These are phyloP conservation scores for Apamea anceps DNA, from an alignment of 2,888 invertebrate genomes.

Conservation along the genomic window DNA sequence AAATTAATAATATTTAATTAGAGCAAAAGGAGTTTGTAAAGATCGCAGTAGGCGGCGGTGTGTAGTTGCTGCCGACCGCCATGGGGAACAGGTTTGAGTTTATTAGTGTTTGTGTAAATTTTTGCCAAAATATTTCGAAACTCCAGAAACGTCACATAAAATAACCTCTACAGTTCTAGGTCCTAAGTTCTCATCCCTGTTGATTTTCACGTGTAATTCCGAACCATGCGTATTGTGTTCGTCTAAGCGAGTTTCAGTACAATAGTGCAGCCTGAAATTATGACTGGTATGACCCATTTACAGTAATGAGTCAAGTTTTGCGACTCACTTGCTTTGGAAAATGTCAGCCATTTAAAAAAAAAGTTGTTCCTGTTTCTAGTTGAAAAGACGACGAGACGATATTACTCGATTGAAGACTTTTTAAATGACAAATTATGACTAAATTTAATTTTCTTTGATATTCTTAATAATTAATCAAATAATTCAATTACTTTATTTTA, in stretches of 20 bases:
- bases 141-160: not conserved
- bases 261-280: slow-evolving; percentile 56
- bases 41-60: not conserved
- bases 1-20: not conserved
- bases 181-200: slow-evolving; percentile 7
- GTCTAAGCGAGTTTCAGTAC: slow-evolving; percentile 36
- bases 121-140: not conserved
- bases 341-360: no score
- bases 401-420: no score
- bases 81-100: not conserved
- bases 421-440: no score
- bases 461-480: no score
- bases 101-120: not conserved
- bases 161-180: not conserved
- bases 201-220: slow-evolving; percentile 19
- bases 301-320: slow-evolving; percentile 57
- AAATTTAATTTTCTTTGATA: no score
- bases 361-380: no score
- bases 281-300: slow-evolving; percentile 56
- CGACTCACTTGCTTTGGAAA: slow-evolving; percentile 34
- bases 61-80: not conserved
- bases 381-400: no score
- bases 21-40: not conserved
- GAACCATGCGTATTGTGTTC: slow-evolving; percentile 30
- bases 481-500: no score